Conservation (phyloP, 53 echinoderm and acorn worm genomes). For the Zoroaster sp. region DNA sequence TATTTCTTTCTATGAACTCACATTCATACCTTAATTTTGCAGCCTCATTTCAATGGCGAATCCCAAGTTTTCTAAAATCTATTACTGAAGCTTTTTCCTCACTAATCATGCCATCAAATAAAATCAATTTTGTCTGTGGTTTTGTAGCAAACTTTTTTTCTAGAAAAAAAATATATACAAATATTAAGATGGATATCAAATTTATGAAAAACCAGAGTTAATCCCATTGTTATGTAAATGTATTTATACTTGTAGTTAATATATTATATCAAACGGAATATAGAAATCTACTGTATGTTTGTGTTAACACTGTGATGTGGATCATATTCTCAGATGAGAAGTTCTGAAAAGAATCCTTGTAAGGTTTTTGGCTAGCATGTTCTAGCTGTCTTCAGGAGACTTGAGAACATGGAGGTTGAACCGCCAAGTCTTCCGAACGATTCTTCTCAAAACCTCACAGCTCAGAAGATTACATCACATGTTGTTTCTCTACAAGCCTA, state of each 20-base stretch:
- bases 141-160: background rate
- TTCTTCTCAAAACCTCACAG: background rate
- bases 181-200: background rate
- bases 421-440: background rate
- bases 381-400: background rate
- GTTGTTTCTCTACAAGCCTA: background rate
- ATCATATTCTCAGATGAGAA: background rate
- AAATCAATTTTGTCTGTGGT: background rate
- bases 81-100: background rate
- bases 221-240: background rate
- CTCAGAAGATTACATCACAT: background rate
- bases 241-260: background rate
- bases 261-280: background rate
- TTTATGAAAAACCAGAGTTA: background rate
- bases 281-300: background rate
- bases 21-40: background rate
- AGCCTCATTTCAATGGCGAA: background rate
- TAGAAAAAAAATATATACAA: background rate
- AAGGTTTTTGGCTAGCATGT: background rate
- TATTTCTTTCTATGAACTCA: background rate
- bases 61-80: background rate
- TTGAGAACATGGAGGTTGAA: background rate
- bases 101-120: background rate
- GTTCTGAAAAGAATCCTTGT: background rate
- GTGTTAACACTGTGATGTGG: background rate